Evolutionary conservation across 2,113 vertebrate species (phyloP), one percentile per base, ranked within the genome.

Genomic region (Oreochromis niloticus): DNA sequence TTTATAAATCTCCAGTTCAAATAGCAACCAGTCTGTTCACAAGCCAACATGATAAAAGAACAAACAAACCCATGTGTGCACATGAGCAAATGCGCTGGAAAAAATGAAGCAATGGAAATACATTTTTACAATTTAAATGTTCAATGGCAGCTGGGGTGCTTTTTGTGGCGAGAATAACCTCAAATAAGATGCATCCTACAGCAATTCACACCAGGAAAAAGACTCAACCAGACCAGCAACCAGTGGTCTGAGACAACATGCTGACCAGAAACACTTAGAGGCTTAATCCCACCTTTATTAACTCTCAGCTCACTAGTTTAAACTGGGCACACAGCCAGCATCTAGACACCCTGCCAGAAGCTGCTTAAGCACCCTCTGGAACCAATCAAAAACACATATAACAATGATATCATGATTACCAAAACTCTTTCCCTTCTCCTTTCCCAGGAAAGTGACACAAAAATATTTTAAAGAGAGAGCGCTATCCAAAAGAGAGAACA

Each of bases 1-100:
- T 94, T 92, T 94, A 95, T 95, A 96, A 93, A 91, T 88, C 78
- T 27, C 6, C 41, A 84, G 92, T 93, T 95, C 90, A 95, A 95
- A 94, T 89, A 93, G 85, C 91, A 91, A 92, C 89, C 90, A 83
- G 80, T 92, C 61, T 87, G 85, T 85, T 88, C 86, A 88, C 90
- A 32, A 78, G 82, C 90, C 78, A 87, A 81, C 68, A 85, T 16
- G 79, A 91, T 93, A 90, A 88, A 87, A 83, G 91, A 90, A 81
- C 91, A 93, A 89, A 93, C 89, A 93, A 91, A 89, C 85, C 82
- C 22, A 50, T 85, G 85, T 92, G 84, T 89, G 52, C 59, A 90
- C 61, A 86, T 39, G 6, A 80, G 17, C 39, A n/a, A 84, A 41
- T 87, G 24, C 46, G 24, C 66, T 61, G 27, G 63, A 5, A 17